Conservation (phyloP, 2,113 vertebrate species). For the Sander vitreus region DNA sequence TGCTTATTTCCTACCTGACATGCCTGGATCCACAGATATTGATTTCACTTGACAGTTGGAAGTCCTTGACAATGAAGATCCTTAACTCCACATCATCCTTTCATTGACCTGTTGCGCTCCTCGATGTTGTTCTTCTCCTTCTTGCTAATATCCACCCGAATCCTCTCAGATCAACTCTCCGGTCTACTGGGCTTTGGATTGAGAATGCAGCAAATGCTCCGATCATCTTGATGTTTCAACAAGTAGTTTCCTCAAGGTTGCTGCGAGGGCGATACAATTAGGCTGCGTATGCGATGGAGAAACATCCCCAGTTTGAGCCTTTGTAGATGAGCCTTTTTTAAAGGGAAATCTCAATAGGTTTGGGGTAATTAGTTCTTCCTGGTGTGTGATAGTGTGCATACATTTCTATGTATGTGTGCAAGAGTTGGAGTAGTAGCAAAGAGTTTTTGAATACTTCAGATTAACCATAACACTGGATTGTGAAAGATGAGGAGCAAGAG, state of each 20-base stretch:
- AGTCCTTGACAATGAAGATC: conserved; percentile 42
- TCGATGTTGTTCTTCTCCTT: conserved; percentile 33
- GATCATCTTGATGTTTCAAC: conserved; percentile 64
- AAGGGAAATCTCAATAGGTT: conserved; percentile 41
- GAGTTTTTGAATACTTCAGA: conserved; percentile 25
- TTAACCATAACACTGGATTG: conserved; percentile 33
- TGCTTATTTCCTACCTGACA: conserved; percentile 22
- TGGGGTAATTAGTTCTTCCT: conserved; percentile 40
- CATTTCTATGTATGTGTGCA: conserved; percentile 14
- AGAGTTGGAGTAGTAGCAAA: not conserved
- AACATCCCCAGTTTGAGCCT: conserved; percentile 30
- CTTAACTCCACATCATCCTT: conserved; percentile 33
- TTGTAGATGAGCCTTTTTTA: conserved; percentile 60
- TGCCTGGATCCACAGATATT: conserved; percentile 11
- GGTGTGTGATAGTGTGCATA: conserved; percentile 18
- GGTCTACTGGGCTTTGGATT: conserved; percentile 34
- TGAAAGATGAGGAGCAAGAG: not conserved
- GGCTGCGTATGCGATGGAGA: conserved; percentile 30
- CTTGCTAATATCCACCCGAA: conserved; percentile 25
- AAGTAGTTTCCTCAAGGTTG: conserved; percentile 62
- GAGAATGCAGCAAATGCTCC: conserved; percentile 46
- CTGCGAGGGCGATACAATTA: conserved; percentile 43
- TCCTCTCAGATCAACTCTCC: conserved; percentile 39
- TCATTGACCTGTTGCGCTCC: conserved; percentile 51
- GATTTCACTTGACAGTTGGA: conserved; percentile 36